phyloP scores from a whole-genome alignment of 2,797 vertebrate genomes.

The Chaunax sp. region DNA sequence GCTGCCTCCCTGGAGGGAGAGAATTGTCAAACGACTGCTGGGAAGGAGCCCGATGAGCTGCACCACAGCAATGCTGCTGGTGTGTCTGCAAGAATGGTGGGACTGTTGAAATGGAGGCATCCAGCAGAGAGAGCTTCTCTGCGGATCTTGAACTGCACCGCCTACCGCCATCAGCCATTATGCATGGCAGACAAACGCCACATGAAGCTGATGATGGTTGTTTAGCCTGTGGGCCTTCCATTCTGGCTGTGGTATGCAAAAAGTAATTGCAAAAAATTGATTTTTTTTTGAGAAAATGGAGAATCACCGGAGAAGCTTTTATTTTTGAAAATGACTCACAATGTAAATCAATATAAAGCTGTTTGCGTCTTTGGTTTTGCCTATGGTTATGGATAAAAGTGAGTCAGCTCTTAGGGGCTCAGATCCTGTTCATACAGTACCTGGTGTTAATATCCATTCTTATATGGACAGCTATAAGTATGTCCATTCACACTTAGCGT shows the following conservation, averaged over 20 bases:
- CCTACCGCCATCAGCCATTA: constrained; percentile 69
- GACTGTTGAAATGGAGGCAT: constrained; percentile 55
- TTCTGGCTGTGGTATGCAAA: constrained; percentile 48
- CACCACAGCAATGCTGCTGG: constrained; percentile 58
- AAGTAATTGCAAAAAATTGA: constrained; percentile 58
- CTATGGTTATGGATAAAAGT: constrained; percentile 6
- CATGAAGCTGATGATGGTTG: constrained; percentile 76
- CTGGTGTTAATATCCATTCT: no score
- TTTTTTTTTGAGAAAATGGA: constrained; percentile 51
- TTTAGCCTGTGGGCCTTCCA: constrained; percentile 71
- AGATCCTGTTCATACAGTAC: no score
- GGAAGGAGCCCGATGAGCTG: constrained; percentile 67
- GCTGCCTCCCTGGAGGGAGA: constrained; percentile 62
- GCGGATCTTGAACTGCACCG: constrained; percentile 62
- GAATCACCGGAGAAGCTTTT: constrained; percentile 41
- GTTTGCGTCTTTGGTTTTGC: constrained; percentile 26
- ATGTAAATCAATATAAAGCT: constrained; percentile 43
- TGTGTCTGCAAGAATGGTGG: constrained; percentile 60
- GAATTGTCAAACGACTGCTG: constrained; percentile 68
- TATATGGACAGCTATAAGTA: no score
- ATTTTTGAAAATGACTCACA: constrained; percentile 46
- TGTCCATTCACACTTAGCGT: no score
- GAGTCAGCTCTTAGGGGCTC: background rate
- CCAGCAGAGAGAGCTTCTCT: constrained; percentile 72
- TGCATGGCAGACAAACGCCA: constrained; percentile 69